Evolutionary conservation across 2,113 vertebrate genomes (phyloP), one percentile per base, ranked within the genome.

Genomic region (Menidia beryllina): DNA sequence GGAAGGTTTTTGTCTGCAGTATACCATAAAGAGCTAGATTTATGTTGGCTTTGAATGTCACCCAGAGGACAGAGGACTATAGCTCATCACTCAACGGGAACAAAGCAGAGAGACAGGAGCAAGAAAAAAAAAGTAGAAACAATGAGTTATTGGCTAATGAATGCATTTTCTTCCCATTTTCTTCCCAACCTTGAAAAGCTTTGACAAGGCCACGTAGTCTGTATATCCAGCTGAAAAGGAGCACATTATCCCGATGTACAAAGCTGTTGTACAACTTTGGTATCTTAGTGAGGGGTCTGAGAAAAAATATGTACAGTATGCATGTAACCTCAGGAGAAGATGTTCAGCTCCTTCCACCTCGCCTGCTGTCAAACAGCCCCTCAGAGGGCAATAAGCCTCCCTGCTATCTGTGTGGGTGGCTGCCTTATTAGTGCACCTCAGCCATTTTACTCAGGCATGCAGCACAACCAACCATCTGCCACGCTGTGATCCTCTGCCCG

Each of bases 31-130:
- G 95, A 93, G 91, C 94, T 95, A 94, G 96, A 98, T 98, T 98
- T 98, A 99, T 97, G 96, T 95, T 81, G 91, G 92, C 94, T 96
- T 96, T 98, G 96, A 99, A 99, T 98, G 96, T 98, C 97, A 98
- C 97, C 97, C 97, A 98, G 96, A 97, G 96, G 96, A 97, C 97
- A 94, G 86, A 80, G 79, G 87, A 86, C 96, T 91, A 93, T 13
- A 39, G 94, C 94, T 95, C 96, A 97, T 98, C 96, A 96, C 94
- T 96, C 96, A 96, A 93, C 93, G 93, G 94, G 85, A 95, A 95
- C 96, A 94, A 89, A 95, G 86, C 79, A 76, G 66, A 81, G 62
- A 72, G 82, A 88, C 79, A 82, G 53, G 72, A 77, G 69, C 25
- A 59, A 86, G 65, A 36, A 43, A 52, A 54, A 14, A 57, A 50